Conservation (phyloP, 2,113 vertebrate species). For the Pimephales promelas region DNA sequence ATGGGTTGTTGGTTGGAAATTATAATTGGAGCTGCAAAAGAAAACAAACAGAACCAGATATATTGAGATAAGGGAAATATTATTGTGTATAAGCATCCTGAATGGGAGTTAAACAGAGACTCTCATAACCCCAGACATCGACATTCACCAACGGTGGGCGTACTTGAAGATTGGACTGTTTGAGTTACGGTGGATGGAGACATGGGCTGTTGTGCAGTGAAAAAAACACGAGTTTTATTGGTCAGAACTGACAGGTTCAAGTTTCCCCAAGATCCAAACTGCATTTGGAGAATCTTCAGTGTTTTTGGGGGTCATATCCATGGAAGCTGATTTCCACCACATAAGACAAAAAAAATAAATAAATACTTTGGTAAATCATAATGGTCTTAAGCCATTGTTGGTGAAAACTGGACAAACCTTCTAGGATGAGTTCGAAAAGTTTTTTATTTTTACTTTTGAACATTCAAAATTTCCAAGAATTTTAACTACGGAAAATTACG, state of each 20-base stretch:
- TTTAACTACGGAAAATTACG: too few relatives aligned
- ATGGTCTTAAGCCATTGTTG: too few relatives aligned
- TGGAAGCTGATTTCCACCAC: too few relatives aligned
- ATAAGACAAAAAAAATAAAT: too few relatives aligned
- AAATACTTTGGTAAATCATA: too few relatives aligned
- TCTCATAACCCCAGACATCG: neutral
- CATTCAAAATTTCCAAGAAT: too few relatives aligned
- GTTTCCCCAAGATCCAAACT: neutral
- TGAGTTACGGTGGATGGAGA: constrained; percentile 7
- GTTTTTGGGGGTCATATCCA: too few relatives aligned
- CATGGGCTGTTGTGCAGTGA: neutral
- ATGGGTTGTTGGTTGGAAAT: too few relatives aligned
- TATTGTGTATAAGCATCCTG: neutral
- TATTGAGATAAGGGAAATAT: neutral
- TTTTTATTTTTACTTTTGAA: too few relatives aligned
- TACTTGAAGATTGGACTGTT: neutral
- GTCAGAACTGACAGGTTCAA: neutral
- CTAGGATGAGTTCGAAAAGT: too few relatives aligned
- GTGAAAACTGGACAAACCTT: too few relatives aligned
- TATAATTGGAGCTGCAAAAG: neutral
- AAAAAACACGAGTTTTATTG: neutral
- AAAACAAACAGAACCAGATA: neutral
- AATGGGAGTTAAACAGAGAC: neutral
- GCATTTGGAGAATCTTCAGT: too few relatives aligned
- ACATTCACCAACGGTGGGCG: neutral